These are phyloP conservation scores for Corythoichthys intestinalis DNA, from an alignment of 2,113 vertebrate genomes.

Conservation along the genomic window DNA sequence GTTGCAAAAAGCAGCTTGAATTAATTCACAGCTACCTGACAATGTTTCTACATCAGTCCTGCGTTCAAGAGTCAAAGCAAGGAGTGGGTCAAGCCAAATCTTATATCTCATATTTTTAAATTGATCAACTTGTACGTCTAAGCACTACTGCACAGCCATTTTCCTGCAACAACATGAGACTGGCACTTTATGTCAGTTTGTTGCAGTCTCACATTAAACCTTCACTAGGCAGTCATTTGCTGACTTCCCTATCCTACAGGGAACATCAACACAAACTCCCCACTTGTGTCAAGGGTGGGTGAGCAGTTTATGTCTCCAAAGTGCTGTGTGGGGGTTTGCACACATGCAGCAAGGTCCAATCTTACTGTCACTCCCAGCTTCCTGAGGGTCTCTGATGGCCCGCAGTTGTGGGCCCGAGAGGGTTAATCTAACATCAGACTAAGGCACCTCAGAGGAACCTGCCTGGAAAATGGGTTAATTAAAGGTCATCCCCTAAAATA, in stretches of 20 bases:
- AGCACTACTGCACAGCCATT: constrained; percentile 21
- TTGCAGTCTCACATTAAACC: constrained; percentile 50
- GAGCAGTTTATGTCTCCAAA: constrained; percentile 47
- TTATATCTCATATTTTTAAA: neutral
- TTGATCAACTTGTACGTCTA: neutral
- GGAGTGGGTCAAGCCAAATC: neutral
- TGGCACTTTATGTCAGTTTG: constrained; percentile 30
- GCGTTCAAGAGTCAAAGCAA: neutral
- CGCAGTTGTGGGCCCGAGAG: constrained; percentile 77
- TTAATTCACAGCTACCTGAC: too few species aligned
- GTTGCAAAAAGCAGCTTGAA: neutral
- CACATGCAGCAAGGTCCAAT: constrained; percentile 78
- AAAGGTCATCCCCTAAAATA: constrained; percentile 95
- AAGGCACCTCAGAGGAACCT: constrained; percentile 82
- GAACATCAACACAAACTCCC: constrained; percentile 42
- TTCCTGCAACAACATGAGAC: constrained; percentile 34
- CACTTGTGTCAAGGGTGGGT: constrained; percentile 37
- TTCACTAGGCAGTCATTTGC: constrained; percentile 48
- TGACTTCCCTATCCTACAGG: constrained; percentile 23
- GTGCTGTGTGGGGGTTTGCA: constrained; percentile 57
- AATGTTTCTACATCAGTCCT: neutral
- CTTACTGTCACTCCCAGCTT: constrained; percentile 82
- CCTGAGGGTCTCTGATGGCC: constrained; percentile 72
- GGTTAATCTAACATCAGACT: constrained; percentile 81
- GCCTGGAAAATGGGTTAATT: constrained; percentile 91